Conservation (phyloP, 2,113 vertebrate genomes). For the Petrocephalus microphthalmus region DNA sequence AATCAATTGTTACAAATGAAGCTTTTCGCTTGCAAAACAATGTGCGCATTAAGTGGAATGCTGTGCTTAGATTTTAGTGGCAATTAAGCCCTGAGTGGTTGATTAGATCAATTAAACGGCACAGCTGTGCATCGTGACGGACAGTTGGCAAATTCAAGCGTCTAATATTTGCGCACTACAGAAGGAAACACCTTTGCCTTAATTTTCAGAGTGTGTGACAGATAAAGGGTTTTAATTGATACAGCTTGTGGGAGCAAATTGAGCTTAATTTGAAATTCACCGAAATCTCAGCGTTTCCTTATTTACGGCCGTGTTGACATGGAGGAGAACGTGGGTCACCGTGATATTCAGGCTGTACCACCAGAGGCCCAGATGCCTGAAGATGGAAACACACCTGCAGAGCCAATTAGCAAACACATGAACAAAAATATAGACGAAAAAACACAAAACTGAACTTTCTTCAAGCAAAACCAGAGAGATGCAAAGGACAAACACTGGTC, state of each 20-base stretch:
- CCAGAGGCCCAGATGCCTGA: neutral
- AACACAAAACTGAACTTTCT: neutral
- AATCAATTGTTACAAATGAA: conserved; percentile 13
- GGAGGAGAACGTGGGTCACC: neutral
- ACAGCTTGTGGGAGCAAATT: neutral
- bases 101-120: conserved; percentile 56
- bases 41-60: conserved; percentile 28
- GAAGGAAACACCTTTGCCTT: conserved; percentile 51
- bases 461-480: neutral
- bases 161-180: conserved; percentile 55
- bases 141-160: conserved; percentile 43
- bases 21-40: conserved; percentile 28
- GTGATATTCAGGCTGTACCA: neutral
- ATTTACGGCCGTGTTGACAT: neutral
- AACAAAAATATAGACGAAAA: neutral
- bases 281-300: neutral
- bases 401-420: neutral
- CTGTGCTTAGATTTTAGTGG: conserved; percentile 37
- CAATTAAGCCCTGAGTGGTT: conserved; percentile 46
- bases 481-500: neutral
- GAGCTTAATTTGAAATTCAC: conserved; percentile 10
- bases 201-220: conserved; percentile 49
- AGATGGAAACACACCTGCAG: neutral
- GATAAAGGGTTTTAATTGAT: conserved; percentile 40
- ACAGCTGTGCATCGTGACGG: conserved; percentile 64